Base-by-base conservation (phyloP, 2,888 invertebrate genomes). In the Amphimallon solstitiale region DNA sequence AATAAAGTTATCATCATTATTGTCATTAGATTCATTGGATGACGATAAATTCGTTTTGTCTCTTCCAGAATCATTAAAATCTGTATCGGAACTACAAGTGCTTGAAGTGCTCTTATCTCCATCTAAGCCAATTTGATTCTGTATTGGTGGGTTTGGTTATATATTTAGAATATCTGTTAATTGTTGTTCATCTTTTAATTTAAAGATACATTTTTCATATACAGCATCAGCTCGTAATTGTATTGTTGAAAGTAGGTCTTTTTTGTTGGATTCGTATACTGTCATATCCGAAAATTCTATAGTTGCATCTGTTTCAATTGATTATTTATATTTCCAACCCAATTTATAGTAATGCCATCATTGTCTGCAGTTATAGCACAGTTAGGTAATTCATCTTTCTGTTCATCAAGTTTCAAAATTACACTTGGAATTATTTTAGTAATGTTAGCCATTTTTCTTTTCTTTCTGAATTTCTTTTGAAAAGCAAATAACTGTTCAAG, bases 391-490 rank as follows among this genome's bases (percentile, higher is more conserved):
- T 14, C 29, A 49, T n/a, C 12, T 23, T 48, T 10, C 14, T 5
- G 2, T 12, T 49, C 49, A 12, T 49, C 4, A 1, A 12, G 12
- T 49, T 29, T 49, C 29, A 49, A 49, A 49, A 49, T 29, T 29
- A 12, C 34, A 14, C 14, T 49, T 29, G 49, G 49, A 49, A 49
- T 49, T 49, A 49, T n/a, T 29, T 29, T 49, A 49, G 1, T 7
- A 49, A 49, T 49, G 14, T 23, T 19, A 49, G 5, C 49, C 34
- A 49, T 49, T 29, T 29, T 49, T 14, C 49, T 49, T 49, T 6
- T n/a, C 12, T 12, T 49, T 49, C 49, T 34, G 29, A 29, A 49
- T 49, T 49, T 49, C 49, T 49, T 49, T 49, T 49, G 29, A 49
- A 49, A 29, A 29, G 49, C 9, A 49, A 29, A 29, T 7, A 29